Evolutionary conservation across 2,888 invertebrate genomes (phyloP).

Genomic region (Protophormia terraenovae): DNA sequence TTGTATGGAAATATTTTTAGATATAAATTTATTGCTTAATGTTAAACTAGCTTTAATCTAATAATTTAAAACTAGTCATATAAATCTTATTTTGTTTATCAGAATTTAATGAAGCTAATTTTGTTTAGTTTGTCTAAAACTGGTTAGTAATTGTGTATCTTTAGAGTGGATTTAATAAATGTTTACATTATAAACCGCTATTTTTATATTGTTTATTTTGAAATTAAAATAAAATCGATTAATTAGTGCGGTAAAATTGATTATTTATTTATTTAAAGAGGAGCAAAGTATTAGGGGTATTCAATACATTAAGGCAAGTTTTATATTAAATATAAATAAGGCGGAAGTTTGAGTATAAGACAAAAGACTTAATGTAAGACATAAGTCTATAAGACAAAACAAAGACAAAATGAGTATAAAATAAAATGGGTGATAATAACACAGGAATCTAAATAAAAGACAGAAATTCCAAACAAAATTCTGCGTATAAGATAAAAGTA

Average conservation of each 20-base stretch:
- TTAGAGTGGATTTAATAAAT: background rate
- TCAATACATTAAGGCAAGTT: too few species aligned
- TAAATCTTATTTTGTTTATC: slow-evolving; percentile 9
- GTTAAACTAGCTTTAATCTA: background rate
- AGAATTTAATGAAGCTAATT: slow-evolving; percentile 2
- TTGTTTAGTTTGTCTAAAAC: slow-evolving; percentile 5
- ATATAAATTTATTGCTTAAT: background rate
- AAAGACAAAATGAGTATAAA: too few species aligned
- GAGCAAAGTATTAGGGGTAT: background rate
- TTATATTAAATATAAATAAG: too few species aligned
- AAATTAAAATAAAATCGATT: slow-evolving; percentile 1
- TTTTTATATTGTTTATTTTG: background rate
- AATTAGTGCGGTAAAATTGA: background rate
- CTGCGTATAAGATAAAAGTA: too few species aligned
- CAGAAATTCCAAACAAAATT: too few species aligned
- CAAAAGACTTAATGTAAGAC: too few species aligned
- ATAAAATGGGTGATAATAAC: too few species aligned
- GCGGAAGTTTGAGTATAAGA: too few species aligned
- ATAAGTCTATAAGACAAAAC: too few species aligned
- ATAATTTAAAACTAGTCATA: slow-evolving; percentile 11
- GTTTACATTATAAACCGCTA: background rate
- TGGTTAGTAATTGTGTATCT: slow-evolving; percentile 5
- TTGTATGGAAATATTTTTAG: background rate
- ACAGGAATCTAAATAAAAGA: too few species aligned
- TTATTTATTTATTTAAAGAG: too few species aligned